Evolutionary conservation across 2,113 vertebrate species (phyloP).

Genomic region (Tympanuchus pallidicinctus): DNA sequence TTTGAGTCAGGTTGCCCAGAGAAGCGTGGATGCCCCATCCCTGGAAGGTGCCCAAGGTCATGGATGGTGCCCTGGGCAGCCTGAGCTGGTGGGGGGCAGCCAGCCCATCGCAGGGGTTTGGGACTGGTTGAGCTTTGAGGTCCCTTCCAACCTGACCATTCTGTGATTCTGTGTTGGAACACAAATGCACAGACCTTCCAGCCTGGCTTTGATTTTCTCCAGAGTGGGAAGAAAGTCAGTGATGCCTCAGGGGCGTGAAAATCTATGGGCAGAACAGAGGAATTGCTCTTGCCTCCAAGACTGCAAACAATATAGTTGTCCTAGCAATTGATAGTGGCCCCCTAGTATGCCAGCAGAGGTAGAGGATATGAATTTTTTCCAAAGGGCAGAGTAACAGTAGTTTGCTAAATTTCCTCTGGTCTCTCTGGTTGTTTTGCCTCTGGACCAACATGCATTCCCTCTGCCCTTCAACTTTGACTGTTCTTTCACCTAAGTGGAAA

Average conservation of each 20-base stretch:
- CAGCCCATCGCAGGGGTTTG: too few relatives aligned
- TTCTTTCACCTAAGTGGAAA: constrained; percentile 21
- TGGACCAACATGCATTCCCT: background rate
- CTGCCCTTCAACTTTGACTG: background rate
- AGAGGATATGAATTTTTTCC: background rate
- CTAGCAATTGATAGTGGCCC: background rate
- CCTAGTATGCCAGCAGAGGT: background rate
- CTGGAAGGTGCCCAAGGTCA: background rate
- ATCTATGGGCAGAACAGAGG: background rate
- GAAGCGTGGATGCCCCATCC: background rate
- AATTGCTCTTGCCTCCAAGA: background rate
- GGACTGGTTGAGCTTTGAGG: background rate
- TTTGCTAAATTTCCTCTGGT: background rate
- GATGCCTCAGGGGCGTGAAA: background rate
- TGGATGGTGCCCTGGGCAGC: background rate
- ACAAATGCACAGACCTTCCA: background rate
- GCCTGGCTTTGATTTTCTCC: background rate
- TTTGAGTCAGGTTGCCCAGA: background rate
- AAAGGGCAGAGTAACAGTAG: background rate
- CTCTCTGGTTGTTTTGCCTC: background rate
- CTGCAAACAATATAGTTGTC: background rate
- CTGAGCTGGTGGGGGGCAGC: background rate
- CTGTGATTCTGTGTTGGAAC: background rate
- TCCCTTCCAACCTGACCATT: background rate
- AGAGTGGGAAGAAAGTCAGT: accelerated